Conservation (phyloP, 2,888 invertebrate genomes). For the Rambutsinella grinnellia region DNA sequence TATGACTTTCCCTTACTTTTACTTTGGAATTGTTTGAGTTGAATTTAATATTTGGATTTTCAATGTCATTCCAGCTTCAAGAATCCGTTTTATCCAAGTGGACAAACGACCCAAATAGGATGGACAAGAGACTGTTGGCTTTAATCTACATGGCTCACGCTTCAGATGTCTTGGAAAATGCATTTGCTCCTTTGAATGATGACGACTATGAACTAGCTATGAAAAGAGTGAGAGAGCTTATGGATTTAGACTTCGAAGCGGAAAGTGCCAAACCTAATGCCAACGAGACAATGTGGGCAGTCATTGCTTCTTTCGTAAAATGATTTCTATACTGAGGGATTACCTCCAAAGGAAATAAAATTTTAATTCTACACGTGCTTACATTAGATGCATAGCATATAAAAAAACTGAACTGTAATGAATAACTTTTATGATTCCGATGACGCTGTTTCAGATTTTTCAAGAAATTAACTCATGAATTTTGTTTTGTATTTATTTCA, state of each 20-base stretch:
- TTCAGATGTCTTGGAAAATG: constrained; percentile 99
- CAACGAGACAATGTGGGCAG: constrained; percentile 98
- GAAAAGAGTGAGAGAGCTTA: constrained; percentile 93
- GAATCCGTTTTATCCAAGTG: constrained; percentile 96
- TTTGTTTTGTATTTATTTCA: background rate
- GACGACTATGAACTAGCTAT: constrained; percentile 99
- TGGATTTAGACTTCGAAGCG: constrained; percentile 97
- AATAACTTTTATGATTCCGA: background rate
- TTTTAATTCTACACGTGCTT: constrained; percentile 25
- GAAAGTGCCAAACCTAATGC: constrained; percentile 93
- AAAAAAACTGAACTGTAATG: background rate
- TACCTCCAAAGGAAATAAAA: constrained; percentile 8
- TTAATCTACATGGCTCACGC: constrained; percentile 96
- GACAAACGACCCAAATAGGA: constrained; percentile 97
- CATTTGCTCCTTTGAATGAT: constrained; percentile 96
- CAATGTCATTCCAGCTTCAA: constrained; percentile 85
- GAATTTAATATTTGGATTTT: background rate
- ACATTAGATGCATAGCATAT: background rate
- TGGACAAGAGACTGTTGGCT: constrained; percentile 94
- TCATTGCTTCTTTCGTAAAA: constrained; percentile 97
- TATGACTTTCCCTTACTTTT: no score
- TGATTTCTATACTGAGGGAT: constrained; percentile 53
- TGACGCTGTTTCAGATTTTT: background rate
- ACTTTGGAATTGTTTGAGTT: background rate
- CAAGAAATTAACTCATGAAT: background rate